These are phyloP conservation scores for Medauroidea extradentata DNA, from an alignment of 1,140 invertebrate species.

Conservation along the genomic window DNA sequence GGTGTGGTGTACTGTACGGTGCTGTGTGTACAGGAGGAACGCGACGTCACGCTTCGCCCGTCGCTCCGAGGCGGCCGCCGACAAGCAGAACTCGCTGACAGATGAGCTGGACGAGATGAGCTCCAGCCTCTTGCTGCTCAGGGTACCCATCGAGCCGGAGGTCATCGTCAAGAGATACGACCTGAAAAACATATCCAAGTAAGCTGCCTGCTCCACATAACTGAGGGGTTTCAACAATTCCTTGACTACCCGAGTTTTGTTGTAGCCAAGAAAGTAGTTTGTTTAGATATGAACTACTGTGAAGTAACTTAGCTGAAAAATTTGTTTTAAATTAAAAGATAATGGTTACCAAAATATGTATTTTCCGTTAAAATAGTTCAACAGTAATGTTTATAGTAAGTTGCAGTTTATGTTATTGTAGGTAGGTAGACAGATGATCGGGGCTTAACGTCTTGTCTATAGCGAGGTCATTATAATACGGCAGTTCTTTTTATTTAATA, in stretches of 20 bases:
- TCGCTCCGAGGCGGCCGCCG: conserved; percentile 29
- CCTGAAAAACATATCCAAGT: conserved; percentile 57
- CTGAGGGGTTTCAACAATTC: not conserved
- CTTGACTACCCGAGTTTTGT: not conserved
- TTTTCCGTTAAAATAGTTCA: too few relatives aligned
- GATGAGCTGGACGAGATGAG: not conserved
- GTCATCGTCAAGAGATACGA: conserved; percentile 65
- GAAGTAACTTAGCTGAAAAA: too few relatives aligned
- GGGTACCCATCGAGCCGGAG: conserved; percentile 57
- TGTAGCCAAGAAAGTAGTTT: not conserved
- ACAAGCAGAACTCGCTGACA: conserved; percentile 41
- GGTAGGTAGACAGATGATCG: too few relatives aligned
- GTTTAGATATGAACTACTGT: too few relatives aligned
- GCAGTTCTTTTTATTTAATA: too few relatives aligned
- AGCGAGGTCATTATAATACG: too few relatives aligned
- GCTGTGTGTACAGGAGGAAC: not conserved
- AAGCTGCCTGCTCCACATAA: conserved; percentile 20
- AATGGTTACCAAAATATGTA: too few relatives aligned
- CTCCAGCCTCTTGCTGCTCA: conserved; percentile 42
- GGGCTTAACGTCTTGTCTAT: too few relatives aligned
- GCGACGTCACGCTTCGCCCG: not conserved
- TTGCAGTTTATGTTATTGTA: too few relatives aligned
- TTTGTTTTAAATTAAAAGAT: too few relatives aligned
- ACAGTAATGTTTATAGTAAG: too few relatives aligned
- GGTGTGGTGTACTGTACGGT: too few relatives aligned